These are phyloP conservation scores for Parotocinclus haroldoi DNA, from an alignment of 2,797 vertebrate genomes.

Conservation along the genomic window DNA sequence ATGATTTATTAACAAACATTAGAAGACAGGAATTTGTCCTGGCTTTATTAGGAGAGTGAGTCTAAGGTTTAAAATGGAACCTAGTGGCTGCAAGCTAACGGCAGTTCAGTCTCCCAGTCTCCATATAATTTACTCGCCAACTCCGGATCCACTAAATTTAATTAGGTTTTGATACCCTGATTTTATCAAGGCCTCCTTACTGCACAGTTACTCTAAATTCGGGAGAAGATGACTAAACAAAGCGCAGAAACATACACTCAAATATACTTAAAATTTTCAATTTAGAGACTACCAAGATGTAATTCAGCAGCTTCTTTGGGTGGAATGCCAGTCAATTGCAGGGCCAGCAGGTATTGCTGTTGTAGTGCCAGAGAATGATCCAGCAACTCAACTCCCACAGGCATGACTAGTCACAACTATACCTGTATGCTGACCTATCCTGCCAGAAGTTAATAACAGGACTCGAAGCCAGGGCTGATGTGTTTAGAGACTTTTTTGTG, in stretches of 20 bases:
- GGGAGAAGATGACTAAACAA: conserved; percentile 44
- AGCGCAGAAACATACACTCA: conserved; percentile 22
- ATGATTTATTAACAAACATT: conserved; percentile 34
- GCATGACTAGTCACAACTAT: too few relatives aligned
- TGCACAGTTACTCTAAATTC: conserved; percentile 38
- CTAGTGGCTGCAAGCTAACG: conserved; percentile 43
- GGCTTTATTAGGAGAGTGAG: conserved; percentile 25
- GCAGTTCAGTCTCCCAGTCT: conserved; percentile 64
- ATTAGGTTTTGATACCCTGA: conserved; percentile 71
- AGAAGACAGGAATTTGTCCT: conserved; percentile 9
- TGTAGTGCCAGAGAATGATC: too few relatives aligned
- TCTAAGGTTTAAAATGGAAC: conserved; percentile 41
- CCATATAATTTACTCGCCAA: conserved; percentile 74
- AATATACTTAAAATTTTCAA: not conserved
- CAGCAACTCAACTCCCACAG: too few relatives aligned
- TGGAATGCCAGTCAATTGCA: too few relatives aligned
- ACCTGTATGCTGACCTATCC: too few relatives aligned
- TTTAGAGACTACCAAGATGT: too few relatives aligned
- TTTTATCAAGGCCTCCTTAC: conserved; percentile 60
- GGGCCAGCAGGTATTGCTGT: too few relatives aligned
- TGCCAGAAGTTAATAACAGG: too few relatives aligned
- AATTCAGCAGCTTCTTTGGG: too few relatives aligned
- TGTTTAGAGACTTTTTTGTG: too few relatives aligned
- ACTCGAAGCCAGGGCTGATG: too few relatives aligned
- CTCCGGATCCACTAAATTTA: conserved; percentile 72